Conservation (phyloP, 2,113 vertebrate genomes). For the Hypanus sabinus region DNA sequence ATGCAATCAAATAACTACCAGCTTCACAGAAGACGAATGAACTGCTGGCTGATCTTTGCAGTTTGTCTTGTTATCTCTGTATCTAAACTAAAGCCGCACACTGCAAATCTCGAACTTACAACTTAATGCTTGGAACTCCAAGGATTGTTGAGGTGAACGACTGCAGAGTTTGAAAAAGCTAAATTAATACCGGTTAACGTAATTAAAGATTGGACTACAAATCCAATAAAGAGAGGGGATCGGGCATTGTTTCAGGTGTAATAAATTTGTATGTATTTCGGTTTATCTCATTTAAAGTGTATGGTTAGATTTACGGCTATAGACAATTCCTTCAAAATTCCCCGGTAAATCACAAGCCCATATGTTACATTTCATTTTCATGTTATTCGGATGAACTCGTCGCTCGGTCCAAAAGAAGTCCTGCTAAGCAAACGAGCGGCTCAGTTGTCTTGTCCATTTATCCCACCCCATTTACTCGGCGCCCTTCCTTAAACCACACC, state of each 20-base stretch:
- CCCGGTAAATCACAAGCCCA: background rate
- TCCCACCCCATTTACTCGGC: background rate
- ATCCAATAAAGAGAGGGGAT: background rate
- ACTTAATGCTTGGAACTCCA: background rate
- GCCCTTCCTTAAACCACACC: background rate
- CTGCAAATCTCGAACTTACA: background rate
- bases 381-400: too few species aligned
- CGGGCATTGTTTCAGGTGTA: background rate
- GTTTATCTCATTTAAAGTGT: background rate
- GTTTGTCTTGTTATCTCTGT: background rate
- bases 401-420: background rate
- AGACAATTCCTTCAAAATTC: background rate
- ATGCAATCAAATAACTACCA: background rate
- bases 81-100: background rate
- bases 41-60: background rate
- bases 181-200: background rate
- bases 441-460: background rate
- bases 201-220: background rate
- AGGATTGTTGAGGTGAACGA: background rate
- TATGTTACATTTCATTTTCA: background rate
- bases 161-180: background rate
- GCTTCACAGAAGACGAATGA: background rate
- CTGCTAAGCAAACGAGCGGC: background rate
- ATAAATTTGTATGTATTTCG: background rate
- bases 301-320: too few species aligned